These are phyloP conservation scores for Phoeniculus purpureus DNA, from an alignment of 2,797 vertebrate species.

Conservation along the genomic window DNA sequence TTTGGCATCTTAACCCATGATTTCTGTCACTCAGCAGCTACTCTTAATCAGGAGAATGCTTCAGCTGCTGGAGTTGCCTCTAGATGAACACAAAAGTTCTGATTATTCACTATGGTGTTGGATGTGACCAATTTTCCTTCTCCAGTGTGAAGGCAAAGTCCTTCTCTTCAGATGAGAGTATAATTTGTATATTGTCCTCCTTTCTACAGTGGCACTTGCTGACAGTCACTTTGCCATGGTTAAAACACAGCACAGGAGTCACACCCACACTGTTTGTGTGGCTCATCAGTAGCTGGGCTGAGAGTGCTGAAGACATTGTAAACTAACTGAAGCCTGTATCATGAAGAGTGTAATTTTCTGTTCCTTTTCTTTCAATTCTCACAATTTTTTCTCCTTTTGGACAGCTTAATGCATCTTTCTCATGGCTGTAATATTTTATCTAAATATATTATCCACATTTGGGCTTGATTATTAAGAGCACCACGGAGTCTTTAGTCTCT, in stretches of 20 bases:
- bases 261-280: background rate
- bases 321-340: background rate
- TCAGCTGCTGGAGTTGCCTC: background rate
- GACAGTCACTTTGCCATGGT: background rate
- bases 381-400: background rate
- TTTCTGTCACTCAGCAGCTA: constrained; percentile 21
- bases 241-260: background rate
- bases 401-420: background rate
- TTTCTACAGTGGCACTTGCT: background rate
- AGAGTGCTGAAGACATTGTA: background rate
- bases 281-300: background rate
- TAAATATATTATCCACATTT: background rate
- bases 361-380: background rate
- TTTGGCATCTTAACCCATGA: constrained; percentile 8
- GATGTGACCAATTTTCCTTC: background rate
- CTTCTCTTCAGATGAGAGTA: background rate
- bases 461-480: background rate
- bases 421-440: background rate
- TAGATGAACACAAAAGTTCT: background rate
- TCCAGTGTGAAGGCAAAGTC: background rate
- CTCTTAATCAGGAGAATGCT: background rate
- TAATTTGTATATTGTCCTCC: background rate
- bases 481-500: background rate
- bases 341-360: background rate
- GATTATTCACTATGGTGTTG: background rate